Evolutionary conservation across 2,113 vertebrate genomes (phyloP).

Genomic region (Ceuthmochares aereus): DNA sequence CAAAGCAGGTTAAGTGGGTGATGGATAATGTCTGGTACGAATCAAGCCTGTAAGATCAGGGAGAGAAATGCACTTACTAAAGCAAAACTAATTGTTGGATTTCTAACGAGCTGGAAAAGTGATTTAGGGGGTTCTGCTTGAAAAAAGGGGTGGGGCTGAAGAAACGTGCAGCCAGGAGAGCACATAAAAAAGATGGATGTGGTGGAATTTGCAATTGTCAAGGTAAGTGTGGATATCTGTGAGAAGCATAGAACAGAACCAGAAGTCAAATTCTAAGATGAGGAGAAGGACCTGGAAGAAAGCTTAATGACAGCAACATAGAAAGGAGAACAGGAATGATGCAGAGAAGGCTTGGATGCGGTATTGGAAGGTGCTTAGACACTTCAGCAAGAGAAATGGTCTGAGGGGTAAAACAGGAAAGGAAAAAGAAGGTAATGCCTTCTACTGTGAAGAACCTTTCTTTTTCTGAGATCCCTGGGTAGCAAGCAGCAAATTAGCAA

Average conservation of each 20-base stretch:
- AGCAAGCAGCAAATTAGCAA: conserved; percentile 11
- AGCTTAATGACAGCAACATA: neutral
- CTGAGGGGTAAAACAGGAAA: neutral
- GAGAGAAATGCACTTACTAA: neutral
- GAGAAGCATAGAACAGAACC: neutral
- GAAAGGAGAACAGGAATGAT: neutral
- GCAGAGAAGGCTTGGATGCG: neutral
- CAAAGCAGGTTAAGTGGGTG: neutral
- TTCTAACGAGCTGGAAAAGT: neutral
- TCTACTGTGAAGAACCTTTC: neutral
- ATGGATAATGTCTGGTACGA: neutral
- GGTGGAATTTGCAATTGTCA: neutral
- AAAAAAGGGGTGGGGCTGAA: neutral
- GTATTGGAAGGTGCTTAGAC: neutral
- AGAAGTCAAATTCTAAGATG: neutral
- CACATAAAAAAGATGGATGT: fast-evolving
- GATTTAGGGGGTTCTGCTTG: neutral
- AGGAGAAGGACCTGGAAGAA: neutral
- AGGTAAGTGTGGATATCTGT: neutral
- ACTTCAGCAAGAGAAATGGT: neutral
- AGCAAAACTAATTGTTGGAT: neutral
- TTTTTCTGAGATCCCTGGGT: neutral
- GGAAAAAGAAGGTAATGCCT: neutral
- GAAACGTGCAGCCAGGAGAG: neutral
- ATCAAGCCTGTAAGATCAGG: neutral